A percentile compares a stretch with the other conserved stretches of the same genome.
These are phyloP conservation scores for Holothuria glaberrima DNA, from an alignment of 35 echinoderm and acorn worm genomes.

Conservation along the genomic window DNA sequence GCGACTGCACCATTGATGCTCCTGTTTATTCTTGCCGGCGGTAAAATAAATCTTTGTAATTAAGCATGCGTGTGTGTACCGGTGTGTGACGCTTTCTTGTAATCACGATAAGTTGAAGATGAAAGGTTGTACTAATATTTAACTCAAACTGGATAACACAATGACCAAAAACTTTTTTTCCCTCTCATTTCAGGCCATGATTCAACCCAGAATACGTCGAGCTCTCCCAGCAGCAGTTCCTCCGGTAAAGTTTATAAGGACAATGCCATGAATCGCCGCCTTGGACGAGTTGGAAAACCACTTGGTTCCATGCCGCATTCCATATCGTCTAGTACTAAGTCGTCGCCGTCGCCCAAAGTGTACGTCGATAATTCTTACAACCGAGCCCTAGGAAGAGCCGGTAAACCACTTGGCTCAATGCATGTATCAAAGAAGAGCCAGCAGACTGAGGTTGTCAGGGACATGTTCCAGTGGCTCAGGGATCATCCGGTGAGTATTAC, in stretches of 20 bases:
- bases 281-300: conserved; percentile 53
- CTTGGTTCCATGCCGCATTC: conserved; percentile 34
- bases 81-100: no score
- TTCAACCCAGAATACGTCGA: not conserved
- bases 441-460: not conserved
- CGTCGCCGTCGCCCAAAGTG: not conserved
- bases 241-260: conserved; percentile 30
- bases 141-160: no score
- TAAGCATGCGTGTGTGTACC: no score
- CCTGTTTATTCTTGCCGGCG: no score
- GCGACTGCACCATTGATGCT: no score
- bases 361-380: conserved; percentile 54
- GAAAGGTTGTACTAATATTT: no score
- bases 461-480: conserved; percentile 15
- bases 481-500: conserved; percentile 1
- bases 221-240: not conserved
- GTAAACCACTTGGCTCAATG: conserved; percentile 44
- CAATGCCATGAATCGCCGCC: conserved; percentile 47
- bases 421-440: conserved; percentile 24
- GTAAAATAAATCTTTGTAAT: no score
- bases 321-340: not conserved
- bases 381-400: conserved; percentile 31
- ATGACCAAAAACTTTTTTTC: not conserved
- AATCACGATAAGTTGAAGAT: no score
- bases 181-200: not conserved